Evolutionary conservation across 1,140 invertebrate genomes (phyloP), one percentile per base, ranked within the genome.

Genomic region (Pseudomyrmex dendroicus): DNA sequence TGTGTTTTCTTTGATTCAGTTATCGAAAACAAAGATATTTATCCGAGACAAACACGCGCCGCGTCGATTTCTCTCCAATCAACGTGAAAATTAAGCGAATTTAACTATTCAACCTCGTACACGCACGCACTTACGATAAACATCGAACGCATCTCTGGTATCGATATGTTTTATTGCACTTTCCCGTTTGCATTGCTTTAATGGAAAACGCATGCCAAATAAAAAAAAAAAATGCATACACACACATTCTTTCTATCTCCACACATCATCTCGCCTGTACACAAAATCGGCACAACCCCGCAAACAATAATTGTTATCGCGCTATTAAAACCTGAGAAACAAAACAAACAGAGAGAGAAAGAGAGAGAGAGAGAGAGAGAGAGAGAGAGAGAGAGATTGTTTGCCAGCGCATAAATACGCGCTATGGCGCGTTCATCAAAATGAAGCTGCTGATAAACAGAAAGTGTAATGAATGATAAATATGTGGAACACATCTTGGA

Each of bases 101-200:
- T 80, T 59, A 70, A 25, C 25, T 80, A 72, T 80, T 72, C 54
- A 72, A n/a, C 5, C 17, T 77, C 25, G 20, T 66, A 44, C 20
- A 48, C 20, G 13, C 64, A 20, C 52, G 66, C 48, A 76, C n/a
- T 20, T 70, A 20, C 54, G n/a, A 22, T 48, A 80, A 80, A 80
- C 56, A 80, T 48, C 15, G 1, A 68, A 59, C 12, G 64, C 64
- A 72, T 61, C 61, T 80, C 54, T 57, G n/a, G 76, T 50, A 80
- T 72, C 66, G 54, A 80, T 50, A 61, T 80, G 70, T 72, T 59
- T 35, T 35, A 35, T 35, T 54, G 56, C 15, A 17, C 54, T 59
- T 46, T 25, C 56, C 76, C 70, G 66, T 80, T 80, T 80, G 72
- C 72, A 80, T 50, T 80, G 46, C 56, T 8, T 70, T 78, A 78